These are phyloP conservation scores for Alligator sinensis DNA, from an alignment of 2,113 vertebrate species.

Conservation along the genomic window DNA sequence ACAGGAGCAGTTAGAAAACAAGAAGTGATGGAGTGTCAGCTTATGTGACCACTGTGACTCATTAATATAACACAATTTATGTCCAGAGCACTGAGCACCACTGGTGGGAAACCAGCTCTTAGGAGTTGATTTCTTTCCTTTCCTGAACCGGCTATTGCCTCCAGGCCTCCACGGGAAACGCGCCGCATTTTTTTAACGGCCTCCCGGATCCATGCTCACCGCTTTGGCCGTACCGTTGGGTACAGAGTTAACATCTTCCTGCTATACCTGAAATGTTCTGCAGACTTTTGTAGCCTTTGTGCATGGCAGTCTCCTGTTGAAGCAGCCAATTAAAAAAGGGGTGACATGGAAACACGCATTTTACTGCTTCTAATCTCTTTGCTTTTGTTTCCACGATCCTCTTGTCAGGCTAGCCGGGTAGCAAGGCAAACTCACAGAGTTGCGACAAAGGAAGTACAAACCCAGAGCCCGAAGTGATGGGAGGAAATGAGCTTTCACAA, in stretches of 20 bases:
- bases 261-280: not conserved
- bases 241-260: not conserved
- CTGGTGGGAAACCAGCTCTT: not conserved
- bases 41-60: constrained; percentile 59
- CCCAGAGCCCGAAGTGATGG: constrained; percentile 7
- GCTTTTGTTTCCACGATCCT: not conserved
- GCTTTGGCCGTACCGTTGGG: not conserved
- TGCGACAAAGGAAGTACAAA: constrained; percentile 11
- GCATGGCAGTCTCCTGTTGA: not conserved
- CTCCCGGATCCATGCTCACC: not conserved
- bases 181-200: not conserved
- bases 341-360: not conserved
- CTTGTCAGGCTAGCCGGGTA: not conserved
- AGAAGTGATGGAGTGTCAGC: not conserved
- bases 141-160: constrained; percentile 12
- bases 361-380: not conserved
- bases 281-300: not conserved
- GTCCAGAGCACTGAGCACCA: not conserved
- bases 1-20: constrained; percentile 49
- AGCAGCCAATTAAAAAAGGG: constrained; percentile 29
- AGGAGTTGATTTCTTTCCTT: constrained; percentile 37
- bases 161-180: constrained; percentile 31
- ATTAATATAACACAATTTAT: constrained; percentile 72
- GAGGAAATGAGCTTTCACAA: not conserved
- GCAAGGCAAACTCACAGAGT: not conserved